phyloP scores from a whole-genome alignment of 2,888 invertebrate genomes.

The Eupithecia vulgata region DNA sequence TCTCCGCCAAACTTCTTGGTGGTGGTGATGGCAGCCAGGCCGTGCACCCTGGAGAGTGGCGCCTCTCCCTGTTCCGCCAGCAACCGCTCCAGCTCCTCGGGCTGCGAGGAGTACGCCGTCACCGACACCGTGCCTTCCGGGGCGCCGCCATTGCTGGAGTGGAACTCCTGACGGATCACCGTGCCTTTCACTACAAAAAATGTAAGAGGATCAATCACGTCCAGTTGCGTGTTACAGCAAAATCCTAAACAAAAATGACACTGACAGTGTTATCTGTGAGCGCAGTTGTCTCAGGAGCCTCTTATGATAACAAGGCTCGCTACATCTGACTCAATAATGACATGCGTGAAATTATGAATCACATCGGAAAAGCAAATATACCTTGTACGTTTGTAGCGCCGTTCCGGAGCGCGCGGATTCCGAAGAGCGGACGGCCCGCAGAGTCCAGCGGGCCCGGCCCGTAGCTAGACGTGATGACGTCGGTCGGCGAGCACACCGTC shows the following conservation, averaged over 20 bases:
- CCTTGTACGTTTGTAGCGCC: constrained; percentile 87
- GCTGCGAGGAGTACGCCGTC: constrained; percentile 88
- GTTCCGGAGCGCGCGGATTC: constrained; percentile 88
- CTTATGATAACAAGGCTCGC: constrained; percentile 33
- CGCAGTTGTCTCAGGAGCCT: background rate
- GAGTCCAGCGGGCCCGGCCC: constrained; percentile 93
- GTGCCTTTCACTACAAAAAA: constrained; percentile 87
- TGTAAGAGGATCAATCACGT: background rate
- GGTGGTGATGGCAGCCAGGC: constrained; percentile 78
- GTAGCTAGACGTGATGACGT: constrained; percentile 91
- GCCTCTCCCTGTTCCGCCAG: constrained; percentile 68
- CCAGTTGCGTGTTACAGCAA: background rate
- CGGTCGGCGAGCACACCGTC: constrained; percentile 77
- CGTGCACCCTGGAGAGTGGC: constrained; percentile 71
- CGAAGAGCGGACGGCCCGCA: constrained; percentile 91
- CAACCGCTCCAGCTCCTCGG: constrained; percentile 80
- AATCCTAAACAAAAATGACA: constrained; percentile 2
- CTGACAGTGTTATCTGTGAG: background rate
- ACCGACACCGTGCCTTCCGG: constrained; percentile 88
- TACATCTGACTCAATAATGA: constrained; percentile 51
- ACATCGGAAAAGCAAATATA: constrained; percentile 53
- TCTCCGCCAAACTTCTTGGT: constrained; percentile 77
- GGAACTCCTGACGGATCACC: constrained; percentile 87
- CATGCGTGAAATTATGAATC: constrained; percentile 40
- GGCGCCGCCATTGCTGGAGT: constrained; percentile 87